Evolutionary conservation across 2,797 vertebrate genomes (phyloP), one percentile per base, ranked within the genome.

Genomic region (Phylloscopus collybita): DNA sequence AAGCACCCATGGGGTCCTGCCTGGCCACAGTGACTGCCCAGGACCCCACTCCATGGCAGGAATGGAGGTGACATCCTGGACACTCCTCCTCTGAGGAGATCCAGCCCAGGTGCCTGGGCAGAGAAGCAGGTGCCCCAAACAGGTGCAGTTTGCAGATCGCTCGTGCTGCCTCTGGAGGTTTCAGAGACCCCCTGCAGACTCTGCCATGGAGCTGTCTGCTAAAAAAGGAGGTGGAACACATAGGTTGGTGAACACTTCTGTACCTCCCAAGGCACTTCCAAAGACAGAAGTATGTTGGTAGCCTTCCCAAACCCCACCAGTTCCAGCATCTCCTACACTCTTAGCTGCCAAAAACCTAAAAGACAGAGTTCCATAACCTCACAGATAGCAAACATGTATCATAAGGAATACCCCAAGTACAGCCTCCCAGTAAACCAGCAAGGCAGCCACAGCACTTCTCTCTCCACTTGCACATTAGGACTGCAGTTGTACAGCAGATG

Each of bases 281-380:
- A 64, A 78, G 38, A 38, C 1, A 2, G 27, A 47, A 40, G 85
- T 26, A 20, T 3, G 1, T 13, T 72, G 51, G 76, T 50, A 61
- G 36, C 57, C 59, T 92, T 88, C 62, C 61, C 61, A 88, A 86
- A 54, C 18, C 21, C 29, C n/a, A 86, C 70, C 29, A 90, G 38
- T 42, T 86, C 51, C 66, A 72, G 34, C 44, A 79, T 45, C 59
- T 86, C 40, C 56, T 79, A 34, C 5, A 1, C 36, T n/a, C 12
- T 40, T 19, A 83, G n/a, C 72, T 80, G 32, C 61, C 53, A 60
- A 80, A 90, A 23, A 0, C 42, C 40, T 72, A 22, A 57, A 88
- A 59, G 22, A 36, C 17, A 50, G 47, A 51, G 50, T n/a, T 36
- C 40, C 47, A 20, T 30, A 22, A 86, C 54, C 36, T 88, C 62